phyloP scores from a whole-genome alignment of 2,797 vertebrate species.

The Margarornis squamiger region DNA sequence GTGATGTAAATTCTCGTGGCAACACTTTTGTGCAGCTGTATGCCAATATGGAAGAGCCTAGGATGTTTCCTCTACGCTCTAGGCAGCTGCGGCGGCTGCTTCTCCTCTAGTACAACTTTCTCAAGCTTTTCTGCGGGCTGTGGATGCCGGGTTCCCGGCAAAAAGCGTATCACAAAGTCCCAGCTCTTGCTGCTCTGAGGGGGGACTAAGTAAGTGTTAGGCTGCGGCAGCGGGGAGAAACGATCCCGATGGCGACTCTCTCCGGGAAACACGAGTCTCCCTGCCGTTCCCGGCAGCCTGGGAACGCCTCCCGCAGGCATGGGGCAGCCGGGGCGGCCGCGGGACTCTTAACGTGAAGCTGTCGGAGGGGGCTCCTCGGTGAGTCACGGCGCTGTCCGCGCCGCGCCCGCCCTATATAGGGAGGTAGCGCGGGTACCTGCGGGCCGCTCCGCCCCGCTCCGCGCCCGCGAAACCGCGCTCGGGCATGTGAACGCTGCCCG shows the following conservation, averaged over 20 bases:
- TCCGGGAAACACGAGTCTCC: neutral
- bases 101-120: neutral
- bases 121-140: neutral
- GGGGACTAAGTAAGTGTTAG: neutral
- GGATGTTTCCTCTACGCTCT: neutral
- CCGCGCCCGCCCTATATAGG: slow-evolving; percentile 80
- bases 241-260: neutral
- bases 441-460: slow-evolving; percentile 31
- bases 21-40: neutral
- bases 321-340: neutral
- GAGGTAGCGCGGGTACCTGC: slow-evolving; percentile 77
- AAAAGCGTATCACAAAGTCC: neutral
- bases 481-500: neutral
- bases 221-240: neutral
- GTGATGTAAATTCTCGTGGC: neutral
- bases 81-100: neutral
- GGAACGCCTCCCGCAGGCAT: neutral
- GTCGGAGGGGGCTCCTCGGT: neutral
- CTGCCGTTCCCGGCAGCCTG: neutral
- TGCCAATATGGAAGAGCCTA: neutral
- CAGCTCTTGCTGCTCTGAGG: neutral
- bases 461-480: neutral
- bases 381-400: slow-evolving; percentile 67
- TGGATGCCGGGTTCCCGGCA: neutral
- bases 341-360: slow-evolving; percentile 87